Base-by-base conservation (phyloP, 2,113 vertebrate species). In the Pachypanchax playfairii region DNA sequence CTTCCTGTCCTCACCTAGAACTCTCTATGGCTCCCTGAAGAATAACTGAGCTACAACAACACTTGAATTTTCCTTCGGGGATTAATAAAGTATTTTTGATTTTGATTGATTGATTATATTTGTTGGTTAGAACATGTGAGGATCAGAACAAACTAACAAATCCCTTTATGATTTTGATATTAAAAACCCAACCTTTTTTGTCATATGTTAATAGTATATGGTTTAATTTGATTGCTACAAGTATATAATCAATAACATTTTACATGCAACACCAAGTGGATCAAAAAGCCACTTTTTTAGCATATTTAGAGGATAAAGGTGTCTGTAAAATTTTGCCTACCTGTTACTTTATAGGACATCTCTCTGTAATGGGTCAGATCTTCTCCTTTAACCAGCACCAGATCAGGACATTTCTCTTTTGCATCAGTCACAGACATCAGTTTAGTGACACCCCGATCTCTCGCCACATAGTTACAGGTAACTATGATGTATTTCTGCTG, bases 391-490 rank as follows among this genome's bases (percentile, higher is more conserved):
- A 96, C 93, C 72, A 96, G 78, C 3, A 94, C 83, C 67, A 98
- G 82, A 15, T 95, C 84, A 43, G 94, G 95, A 83, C 94, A 96
- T 48, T 92, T 96, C 73, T 93, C 92, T 76, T 90, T 93, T 0
- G 95, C 96, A 5, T 92, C 90, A 72, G 73, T 90, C 20, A 97
- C 83, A 39, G 55, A 87, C 94, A 95, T 96, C 60, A 93, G 36
- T 72, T 98, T 97, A 50, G 85, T 91, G 35, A 98, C 84, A 1
- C 96, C 94, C 17, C 61, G 75, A 38, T 88, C 87, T 47, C 96
- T 92, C 18, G 96, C 95, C 88, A 94, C 90, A 25, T 97, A 98
- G 78, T 98, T 98, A 69, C 93, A 95, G 31, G 95, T 98, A 62
- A 98, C 93, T 1, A 98, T 82, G 7, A 94, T 56, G 68, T 64